Evolutionary conservation across 2,888 invertebrate species (phyloP).

Genomic region (Temnothorax ravouxi): DNA sequence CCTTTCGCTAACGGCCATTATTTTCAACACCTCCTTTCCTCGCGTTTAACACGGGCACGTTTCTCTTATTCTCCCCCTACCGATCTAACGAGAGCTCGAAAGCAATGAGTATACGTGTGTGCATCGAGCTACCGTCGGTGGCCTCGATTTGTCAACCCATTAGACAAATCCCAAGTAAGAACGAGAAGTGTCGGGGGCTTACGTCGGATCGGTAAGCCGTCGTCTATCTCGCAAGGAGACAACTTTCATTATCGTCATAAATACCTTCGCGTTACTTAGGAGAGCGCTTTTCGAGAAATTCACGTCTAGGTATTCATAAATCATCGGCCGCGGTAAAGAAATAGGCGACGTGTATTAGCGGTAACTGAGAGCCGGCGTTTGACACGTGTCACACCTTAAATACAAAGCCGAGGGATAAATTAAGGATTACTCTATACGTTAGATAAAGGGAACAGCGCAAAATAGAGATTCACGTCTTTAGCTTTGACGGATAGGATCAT

Average conservation of each 20-base stretch:
- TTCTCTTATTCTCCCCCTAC: constrained; percentile 52
- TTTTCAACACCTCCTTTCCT: constrained; percentile 82
- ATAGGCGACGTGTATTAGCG: constrained; percentile 17
- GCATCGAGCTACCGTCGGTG: constrained; percentile 67
- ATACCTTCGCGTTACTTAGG: constrained; percentile 11
- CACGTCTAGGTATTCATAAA: constrained; percentile 42
- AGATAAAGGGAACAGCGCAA: constrained; percentile 9
- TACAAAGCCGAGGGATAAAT: background rate
- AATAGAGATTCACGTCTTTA: constrained; percentile 14
- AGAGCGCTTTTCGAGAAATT: constrained; percentile 45
- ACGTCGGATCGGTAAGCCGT: constrained; percentile 66
- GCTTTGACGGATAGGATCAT: constrained; percentile 15
- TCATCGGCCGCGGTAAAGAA: constrained; percentile 21
- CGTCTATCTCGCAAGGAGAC: constrained; percentile 56
- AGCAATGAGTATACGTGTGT: constrained; percentile 60
- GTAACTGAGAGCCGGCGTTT: constrained; percentile 21
- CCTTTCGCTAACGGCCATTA: constrained; percentile 81
- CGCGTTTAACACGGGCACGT: constrained; percentile 60
- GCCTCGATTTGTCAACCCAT: constrained; percentile 79
- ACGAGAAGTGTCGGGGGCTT: constrained; percentile 65
- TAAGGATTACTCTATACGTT: constrained; percentile 10
- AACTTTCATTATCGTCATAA: constrained; percentile 63
- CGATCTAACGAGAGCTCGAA: constrained; percentile 39
- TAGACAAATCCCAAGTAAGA: constrained; percentile 77
- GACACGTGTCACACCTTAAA: constrained; percentile 34